phyloP scores from a whole-genome alignment of 1,140 invertebrate genomes.

The Popillia japonica region DNA sequence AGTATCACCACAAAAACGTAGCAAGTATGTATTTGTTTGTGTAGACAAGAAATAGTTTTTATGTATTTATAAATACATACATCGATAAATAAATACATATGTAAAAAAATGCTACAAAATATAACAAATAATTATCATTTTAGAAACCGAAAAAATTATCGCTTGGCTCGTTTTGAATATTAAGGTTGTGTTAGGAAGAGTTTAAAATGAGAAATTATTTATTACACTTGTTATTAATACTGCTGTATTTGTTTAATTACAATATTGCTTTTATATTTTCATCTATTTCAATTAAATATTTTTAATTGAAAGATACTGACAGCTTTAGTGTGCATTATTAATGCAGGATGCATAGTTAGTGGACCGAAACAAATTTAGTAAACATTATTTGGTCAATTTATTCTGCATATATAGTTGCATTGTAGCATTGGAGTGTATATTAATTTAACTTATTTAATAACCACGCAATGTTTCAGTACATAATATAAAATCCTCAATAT shows the following conservation, averaged over 20 bases:
- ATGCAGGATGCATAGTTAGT: background rate
- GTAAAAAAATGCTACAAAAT: too few species aligned
- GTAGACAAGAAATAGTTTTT: too few species aligned
- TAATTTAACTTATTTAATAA: conserved; percentile 1
- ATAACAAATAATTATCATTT: too few species aligned
- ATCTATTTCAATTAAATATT: background rate
- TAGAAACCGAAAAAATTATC: too few species aligned
- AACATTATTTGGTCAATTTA: conserved; percentile 2
- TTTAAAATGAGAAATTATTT: too few species aligned
- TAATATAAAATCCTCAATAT: too few species aligned
- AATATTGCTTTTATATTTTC: background rate
- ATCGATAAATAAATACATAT: too few species aligned
- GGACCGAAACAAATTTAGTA: background rate
- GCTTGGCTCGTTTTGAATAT: too few species aligned
- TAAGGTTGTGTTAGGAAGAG: too few species aligned
- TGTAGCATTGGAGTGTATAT: background rate
- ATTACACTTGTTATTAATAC: background rate
- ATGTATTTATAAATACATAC: too few species aligned
- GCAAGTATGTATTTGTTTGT: too few species aligned
- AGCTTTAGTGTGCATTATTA: background rate
- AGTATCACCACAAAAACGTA: too few species aligned
- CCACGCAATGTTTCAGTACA: background rate
- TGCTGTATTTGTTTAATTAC: background rate
- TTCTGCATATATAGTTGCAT: background rate
- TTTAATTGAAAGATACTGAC: background rate